phyloP scores from a whole-genome alignment of 2,888 invertebrate species.

The Megaustenia siamemsis region DNA sequence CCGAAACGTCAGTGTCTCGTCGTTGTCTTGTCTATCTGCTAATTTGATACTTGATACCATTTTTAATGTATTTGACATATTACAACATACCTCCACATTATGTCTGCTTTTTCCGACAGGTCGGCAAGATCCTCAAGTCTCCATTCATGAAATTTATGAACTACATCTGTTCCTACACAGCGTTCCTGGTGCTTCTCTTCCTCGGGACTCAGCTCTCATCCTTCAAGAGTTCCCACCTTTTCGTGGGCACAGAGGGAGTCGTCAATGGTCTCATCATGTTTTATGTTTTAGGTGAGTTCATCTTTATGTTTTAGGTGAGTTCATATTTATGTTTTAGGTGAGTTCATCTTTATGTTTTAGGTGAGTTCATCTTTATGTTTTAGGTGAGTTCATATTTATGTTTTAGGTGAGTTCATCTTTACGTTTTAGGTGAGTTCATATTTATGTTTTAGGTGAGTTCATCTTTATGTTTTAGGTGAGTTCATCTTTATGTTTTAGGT shows the following conservation, averaged over 20 bases:
- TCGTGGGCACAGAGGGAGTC: slow-evolving; percentile 59
- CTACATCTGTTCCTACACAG: slow-evolving; percentile 64
- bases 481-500: too few species aligned
- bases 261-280: slow-evolving; percentile 68
- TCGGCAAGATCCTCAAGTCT: slow-evolving; percentile 62
- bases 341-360: too few species aligned
- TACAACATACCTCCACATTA: neutral
- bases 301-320: neutral
- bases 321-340: neutral
- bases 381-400: too few species aligned
- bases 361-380: too few species aligned
- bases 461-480: too few species aligned
- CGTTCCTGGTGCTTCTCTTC: slow-evolving; percentile 64
- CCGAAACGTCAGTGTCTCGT: too few species aligned
- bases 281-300: slow-evolving; percentile 60
- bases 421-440: too few species aligned
- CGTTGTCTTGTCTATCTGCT: too few species aligned
- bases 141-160: slow-evolving; percentile 72
- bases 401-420: too few species aligned
- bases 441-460: too few species aligned
- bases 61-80: neutral
- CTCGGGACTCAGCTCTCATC: slow-evolving; percentile 59
- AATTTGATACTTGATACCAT: neutral
- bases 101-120: slow-evolving; percentile 52
- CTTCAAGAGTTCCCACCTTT: slow-evolving; percentile 53